Percentiles rank a stretch among this genome's conserved stretches.
These are phyloP conservation scores for Parotia lawesii DNA, from an alignment of 2,113 vertebrate genomes.

Conservation along the genomic window DNA sequence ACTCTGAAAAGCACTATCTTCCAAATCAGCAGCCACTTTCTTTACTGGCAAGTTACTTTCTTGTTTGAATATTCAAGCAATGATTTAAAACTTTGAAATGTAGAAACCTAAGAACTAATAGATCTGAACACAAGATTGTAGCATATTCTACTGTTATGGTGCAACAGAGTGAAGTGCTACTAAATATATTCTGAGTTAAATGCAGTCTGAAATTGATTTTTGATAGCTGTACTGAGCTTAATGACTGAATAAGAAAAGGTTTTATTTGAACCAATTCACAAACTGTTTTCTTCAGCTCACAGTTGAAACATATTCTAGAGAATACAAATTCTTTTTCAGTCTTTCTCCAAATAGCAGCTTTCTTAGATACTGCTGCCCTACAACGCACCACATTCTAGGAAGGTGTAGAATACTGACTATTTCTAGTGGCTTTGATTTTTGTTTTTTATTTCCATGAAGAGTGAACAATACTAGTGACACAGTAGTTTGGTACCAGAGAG, in stretches of 20 bases:
- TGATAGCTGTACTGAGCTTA: background rate
- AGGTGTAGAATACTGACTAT: background rate
- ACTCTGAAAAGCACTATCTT: background rate
- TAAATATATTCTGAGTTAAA: background rate
- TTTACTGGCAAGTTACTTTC: background rate
- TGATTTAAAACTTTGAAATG: background rate
- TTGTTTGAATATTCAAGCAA: background rate
- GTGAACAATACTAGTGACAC: background rate
- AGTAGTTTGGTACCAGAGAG: background rate
- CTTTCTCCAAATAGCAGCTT: background rate
- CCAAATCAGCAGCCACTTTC: background rate
- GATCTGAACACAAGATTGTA: background rate
- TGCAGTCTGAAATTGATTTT: background rate
- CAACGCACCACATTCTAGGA: background rate
- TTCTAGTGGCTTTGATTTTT: background rate
- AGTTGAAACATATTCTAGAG: background rate
- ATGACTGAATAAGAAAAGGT: background rate
- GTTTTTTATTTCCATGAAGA: background rate
- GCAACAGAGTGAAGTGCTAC: background rate
- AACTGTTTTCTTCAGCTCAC: background rate
- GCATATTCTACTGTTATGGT: background rate
- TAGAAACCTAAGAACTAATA: background rate
- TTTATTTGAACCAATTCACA: background rate
- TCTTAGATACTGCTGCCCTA: background rate
- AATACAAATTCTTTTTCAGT: background rate